Evolutionary conservation across 2,113 vertebrate species (phyloP).

Genomic region (Xyliphius kryptos): DNA sequence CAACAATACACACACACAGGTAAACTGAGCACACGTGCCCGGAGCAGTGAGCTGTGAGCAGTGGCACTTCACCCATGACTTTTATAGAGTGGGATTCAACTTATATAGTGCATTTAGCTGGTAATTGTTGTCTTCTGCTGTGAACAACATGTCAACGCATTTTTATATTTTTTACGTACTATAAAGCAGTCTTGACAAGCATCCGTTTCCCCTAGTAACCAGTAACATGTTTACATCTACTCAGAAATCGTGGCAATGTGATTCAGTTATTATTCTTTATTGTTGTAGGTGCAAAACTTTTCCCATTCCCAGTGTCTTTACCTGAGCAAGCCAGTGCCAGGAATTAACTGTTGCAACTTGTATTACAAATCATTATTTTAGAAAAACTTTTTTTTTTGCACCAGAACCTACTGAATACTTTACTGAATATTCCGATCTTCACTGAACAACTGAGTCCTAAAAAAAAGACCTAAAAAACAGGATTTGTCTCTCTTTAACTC

Average conservation of each 20-base stretch:
- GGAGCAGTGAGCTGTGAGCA: too few species aligned
- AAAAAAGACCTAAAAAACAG: neutral
- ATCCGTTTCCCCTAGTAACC: neutral
- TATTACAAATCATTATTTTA: neutral
- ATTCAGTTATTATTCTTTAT: neutral
- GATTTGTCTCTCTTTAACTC: neutral
- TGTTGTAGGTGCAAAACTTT: neutral
- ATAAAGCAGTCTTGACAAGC: neutral
- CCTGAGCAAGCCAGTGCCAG: neutral
- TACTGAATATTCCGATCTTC: neutral
- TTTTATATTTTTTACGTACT: neutral
- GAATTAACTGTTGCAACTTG: neutral
- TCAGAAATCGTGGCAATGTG: neutral
- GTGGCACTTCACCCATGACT: too few species aligned
- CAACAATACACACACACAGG: too few species aligned
- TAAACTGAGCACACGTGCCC: too few species aligned
- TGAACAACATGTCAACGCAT: too few species aligned
- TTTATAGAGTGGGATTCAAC: too few species aligned
- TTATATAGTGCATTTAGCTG: too few species aligned
- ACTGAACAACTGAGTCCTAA: neutral
- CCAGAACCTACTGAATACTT: neutral
- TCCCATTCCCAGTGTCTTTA: neutral
- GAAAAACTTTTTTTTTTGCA: neutral
- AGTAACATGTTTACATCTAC: constrained; percentile 9
- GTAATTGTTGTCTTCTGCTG: too few species aligned